Percentiles rank a stretch among this genome's conserved stretches.
Conservation (phyloP, 2,113 vertebrate species). For the Suricata suricatta region DNA sequence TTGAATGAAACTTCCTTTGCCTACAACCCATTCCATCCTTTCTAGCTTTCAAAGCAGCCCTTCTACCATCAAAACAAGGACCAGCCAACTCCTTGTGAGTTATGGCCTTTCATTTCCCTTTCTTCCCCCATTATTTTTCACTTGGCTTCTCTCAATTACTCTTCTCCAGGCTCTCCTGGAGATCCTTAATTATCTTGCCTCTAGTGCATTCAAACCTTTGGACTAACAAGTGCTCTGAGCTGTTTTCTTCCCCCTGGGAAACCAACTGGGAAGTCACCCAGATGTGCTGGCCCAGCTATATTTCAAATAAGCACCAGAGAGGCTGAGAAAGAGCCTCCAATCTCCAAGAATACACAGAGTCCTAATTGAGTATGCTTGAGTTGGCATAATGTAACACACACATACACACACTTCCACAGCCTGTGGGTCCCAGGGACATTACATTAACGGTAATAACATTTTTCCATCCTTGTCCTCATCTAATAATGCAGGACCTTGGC, state of each 20-base stretch:
- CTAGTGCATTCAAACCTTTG: constrained; percentile 51
- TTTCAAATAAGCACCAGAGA: constrained; percentile 32
- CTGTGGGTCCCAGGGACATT: neutral
- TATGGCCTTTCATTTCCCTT: constrained; percentile 27
- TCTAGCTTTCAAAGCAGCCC: neutral
- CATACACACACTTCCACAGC: neutral
- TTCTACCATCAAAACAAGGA: constrained; percentile 21
- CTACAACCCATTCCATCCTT: neutral
- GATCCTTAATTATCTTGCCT: constrained; percentile 60
- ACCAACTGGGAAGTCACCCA: constrained; percentile 27
- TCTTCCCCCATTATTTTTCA: constrained; percentile 49
- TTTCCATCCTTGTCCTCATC: neutral
- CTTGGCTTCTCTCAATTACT: constrained; percentile 52
- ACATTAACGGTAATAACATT: neutral
- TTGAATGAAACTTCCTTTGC: constrained; percentile 16
- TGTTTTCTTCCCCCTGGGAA: constrained; percentile 54
- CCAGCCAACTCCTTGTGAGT: constrained; percentile 40
- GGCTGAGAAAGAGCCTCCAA: neutral
- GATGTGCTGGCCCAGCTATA: neutral
- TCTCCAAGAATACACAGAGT: neutral
- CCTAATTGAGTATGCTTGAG: neutral
- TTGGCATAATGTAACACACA: neutral
- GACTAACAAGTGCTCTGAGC: constrained; percentile 57
- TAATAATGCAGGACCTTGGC: neutral
- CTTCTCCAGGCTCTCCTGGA: constrained; percentile 15